phyloP scores from a whole-genome alignment of 2,797 vertebrate species.

The Gobionotothen gibberifrons region DNA sequence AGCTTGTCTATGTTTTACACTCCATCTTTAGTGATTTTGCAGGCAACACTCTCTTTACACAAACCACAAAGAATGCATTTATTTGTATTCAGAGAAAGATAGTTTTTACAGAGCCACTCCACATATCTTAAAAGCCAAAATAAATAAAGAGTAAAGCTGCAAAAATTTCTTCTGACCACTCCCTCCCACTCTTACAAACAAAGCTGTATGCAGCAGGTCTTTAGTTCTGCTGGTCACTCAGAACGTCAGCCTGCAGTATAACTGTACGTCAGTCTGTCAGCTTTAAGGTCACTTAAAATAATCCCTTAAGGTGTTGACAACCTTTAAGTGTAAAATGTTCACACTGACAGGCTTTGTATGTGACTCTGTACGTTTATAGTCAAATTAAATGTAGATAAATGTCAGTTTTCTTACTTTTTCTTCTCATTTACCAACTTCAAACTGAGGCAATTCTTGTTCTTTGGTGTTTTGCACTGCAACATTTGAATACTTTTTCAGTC shows the following conservation, averaged over 20 bases:
- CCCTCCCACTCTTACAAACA: conserved; percentile 31
- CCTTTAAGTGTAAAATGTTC: neutral
- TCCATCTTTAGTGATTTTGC: conserved; percentile 26
- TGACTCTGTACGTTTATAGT: neutral
- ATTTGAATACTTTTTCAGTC: neutral
- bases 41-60: conserved; percentile 30
- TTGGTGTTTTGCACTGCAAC: neutral
- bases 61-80: conserved; percentile 40
- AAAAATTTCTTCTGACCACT: conserved; percentile 24
- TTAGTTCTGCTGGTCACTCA: conserved; percentile 45
- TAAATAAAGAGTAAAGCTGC: conserved; percentile 51
- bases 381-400: neutral
- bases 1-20: neutral
- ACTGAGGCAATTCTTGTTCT: neutral
- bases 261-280: neutral
- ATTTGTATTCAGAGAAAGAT: conserved; percentile 48
- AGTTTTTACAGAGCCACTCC: conserved; percentile 47
- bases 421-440: neutral
- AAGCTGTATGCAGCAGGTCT: conserved; percentile 39
- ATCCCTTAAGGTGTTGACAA: neutral
- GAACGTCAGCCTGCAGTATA: conserved; percentile 16
- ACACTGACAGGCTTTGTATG: neutral
- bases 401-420: neutral
- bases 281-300: neutral
- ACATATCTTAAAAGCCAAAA: conserved; percentile 49